Percentiles rank a stretch among this genome's conserved stretches.
Conservation (phyloP, 1,140 invertebrate species). For the Temnothorax nylanderi region DNA sequence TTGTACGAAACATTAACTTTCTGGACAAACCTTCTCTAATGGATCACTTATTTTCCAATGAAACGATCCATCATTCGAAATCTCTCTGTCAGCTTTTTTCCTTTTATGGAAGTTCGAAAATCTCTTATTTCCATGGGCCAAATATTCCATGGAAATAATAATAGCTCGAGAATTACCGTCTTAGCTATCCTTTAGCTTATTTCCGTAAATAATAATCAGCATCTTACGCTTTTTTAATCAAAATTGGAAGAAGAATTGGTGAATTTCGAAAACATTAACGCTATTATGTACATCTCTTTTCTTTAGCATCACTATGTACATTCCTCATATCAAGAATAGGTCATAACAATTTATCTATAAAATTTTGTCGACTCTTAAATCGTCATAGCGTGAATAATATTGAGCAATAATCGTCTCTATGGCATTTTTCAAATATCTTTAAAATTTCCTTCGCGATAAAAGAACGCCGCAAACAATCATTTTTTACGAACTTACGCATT, state of each 20-base stretch:
- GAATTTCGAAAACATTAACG: no score
- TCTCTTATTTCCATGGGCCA: background rate
- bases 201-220: background rate
- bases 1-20: constrained; percentile 1
- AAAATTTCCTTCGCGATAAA: background rate
- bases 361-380: background rate
- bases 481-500: constrained; percentile 27
- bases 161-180: constrained; percentile 15
- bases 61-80: constrained; percentile 28
- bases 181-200: background rate
- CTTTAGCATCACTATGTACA: background rate
- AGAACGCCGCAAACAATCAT: background rate
- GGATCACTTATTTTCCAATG: background rate
- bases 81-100: constrained; percentile 15
- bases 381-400: background rate
- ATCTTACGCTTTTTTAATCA: background rate
- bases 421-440: background rate
- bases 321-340: background rate
- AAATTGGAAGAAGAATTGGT: background rate
- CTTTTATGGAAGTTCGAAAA: background rate
- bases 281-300: background rate
- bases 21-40: background rate
- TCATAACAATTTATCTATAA: background rate
- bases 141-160: constrained; percentile 4
- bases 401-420: background rate